These are phyloP conservation scores for Dipodomys merriami DNA, from an alignment of 2,113 vertebrate species.

Conservation along the genomic window DNA sequence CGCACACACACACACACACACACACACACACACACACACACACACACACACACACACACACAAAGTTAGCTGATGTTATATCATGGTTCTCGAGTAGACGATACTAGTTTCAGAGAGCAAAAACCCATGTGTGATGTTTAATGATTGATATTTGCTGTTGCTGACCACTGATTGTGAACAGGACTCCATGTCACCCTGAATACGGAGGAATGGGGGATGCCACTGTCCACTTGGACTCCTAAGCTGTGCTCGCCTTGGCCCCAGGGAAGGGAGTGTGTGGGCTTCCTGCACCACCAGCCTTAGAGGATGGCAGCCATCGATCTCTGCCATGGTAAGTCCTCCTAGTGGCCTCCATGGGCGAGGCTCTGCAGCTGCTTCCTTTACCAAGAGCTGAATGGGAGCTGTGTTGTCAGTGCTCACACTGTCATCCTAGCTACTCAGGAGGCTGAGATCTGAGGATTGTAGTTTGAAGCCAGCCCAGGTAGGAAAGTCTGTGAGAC, in stretches of 20 bases:
- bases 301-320: constrained; percentile 42
- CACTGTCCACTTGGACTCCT: neutral
- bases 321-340: constrained; percentile 52
- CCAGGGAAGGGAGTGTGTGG: neutral
- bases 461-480: too few species aligned
- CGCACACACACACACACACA: neutral
- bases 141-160: neutral
- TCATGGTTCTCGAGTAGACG: neutral
- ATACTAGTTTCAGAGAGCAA: neutral
- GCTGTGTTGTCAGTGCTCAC: neutral
- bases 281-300: neutral
- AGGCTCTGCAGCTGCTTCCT: neutral
- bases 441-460: too few species aligned
- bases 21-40: neutral
- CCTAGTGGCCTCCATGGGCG: neutral
- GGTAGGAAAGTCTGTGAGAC: too few species aligned
- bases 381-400: too few species aligned
- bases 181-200: neutral
- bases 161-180: neutral
- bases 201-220: constrained; percentile 27
- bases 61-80: neutral
- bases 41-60: neutral
- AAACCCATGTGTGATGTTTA: neutral
- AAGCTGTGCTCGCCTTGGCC: neutral
- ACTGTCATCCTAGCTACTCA: too few species aligned